Conservation (phyloP, 2,113 vertebrate genomes). For the Ctenomys sociabilis region DNA sequence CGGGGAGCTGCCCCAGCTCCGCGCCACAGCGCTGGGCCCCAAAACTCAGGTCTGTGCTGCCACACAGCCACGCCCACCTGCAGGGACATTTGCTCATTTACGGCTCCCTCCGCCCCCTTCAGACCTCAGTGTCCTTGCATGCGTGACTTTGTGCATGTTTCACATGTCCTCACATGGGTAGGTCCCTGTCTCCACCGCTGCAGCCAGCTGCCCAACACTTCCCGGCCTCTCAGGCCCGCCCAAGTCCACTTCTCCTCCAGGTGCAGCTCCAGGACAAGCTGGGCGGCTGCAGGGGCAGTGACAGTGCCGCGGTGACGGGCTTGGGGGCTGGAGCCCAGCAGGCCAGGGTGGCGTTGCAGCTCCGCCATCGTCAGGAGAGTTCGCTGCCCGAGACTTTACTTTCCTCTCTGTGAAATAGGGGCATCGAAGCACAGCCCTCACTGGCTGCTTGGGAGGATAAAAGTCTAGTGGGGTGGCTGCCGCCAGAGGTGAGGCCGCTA, state of each 20-base stretch:
- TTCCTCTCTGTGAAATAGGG: background rate
- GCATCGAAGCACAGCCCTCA: background rate
- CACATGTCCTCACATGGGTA: too few relatives aligned
- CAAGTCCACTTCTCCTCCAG: too few relatives aligned
- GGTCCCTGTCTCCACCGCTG: background rate
- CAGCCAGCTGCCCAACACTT: background rate
- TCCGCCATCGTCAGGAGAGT: too few relatives aligned
- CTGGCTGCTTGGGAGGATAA: background rate
- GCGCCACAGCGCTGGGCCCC: accelerated
- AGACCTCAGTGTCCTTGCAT: too few relatives aligned
- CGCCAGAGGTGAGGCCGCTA: background rate
- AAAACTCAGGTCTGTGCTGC: accelerated
- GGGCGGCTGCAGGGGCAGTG: background rate
- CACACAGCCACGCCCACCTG: accelerated
- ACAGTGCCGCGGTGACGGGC: accelerated
- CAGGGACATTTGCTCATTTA: too few relatives aligned
- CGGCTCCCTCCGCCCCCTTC: background rate
- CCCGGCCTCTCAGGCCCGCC: background rate
- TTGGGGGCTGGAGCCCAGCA: accelerated
- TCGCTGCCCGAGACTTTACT: accelerated
- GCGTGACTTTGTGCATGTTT: background rate
- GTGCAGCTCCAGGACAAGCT: background rate
- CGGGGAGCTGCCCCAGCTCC: background rate
- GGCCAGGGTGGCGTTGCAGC: background rate
- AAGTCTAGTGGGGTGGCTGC: background rate